Evolutionary conservation across 2,113 vertebrate species (phyloP).

Genomic region (Corapipo altera): DNA sequence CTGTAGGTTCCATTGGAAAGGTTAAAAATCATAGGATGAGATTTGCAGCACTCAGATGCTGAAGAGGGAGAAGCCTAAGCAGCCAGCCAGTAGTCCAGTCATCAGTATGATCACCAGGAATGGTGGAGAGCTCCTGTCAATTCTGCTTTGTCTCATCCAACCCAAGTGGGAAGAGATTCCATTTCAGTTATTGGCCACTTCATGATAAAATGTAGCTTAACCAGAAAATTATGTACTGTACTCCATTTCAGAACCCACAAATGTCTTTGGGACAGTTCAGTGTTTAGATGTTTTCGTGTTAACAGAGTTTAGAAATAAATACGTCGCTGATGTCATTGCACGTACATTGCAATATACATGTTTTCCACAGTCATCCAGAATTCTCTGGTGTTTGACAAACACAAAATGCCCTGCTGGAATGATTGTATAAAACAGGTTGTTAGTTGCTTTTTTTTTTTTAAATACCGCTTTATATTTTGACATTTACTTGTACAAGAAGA

Average conservation of each 20-base stretch:
- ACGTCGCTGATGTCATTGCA: background rate
- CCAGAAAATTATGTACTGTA: background rate
- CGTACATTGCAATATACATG: background rate
- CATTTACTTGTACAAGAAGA: background rate
- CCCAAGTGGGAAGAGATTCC: background rate
- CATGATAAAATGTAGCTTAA: background rate
- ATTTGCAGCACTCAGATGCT: background rate
- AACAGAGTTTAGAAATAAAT: background rate
- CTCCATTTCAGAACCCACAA: background rate
- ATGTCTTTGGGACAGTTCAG: background rate
- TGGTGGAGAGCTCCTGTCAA: rapidly evolving
- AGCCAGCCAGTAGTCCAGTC: background rate
- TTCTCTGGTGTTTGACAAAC: background rate
- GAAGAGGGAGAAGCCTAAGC: background rate
- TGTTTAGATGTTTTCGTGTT: background rate
- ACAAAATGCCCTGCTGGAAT: background rate
- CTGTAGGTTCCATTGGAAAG: background rate
- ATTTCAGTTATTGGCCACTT: background rate
- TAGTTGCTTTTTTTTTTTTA: background rate
- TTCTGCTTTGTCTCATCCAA: background rate
- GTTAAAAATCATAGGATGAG: background rate
- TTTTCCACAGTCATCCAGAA: background rate
- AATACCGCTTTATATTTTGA: background rate
- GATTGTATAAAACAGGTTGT: background rate
- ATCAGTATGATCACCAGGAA: background rate